Conservation (phyloP, 2,888 invertebrate genomes). For the Meloe dianella region DNA sequence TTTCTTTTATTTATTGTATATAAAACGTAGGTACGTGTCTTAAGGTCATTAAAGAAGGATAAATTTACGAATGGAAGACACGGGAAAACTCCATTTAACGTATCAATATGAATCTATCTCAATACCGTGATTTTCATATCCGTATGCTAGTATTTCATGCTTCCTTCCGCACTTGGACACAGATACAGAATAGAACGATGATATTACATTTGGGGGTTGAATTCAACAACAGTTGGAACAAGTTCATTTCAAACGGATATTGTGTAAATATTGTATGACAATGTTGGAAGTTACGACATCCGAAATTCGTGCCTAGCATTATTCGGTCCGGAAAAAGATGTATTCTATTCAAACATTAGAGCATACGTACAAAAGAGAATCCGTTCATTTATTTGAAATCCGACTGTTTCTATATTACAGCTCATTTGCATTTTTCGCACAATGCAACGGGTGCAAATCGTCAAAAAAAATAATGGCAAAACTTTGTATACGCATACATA, state of each 20-base stretch:
- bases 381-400: neutral
- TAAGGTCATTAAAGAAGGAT: too few species aligned
- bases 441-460: neutral
- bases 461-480: neutral
- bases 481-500: neutral
- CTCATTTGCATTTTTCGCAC: slow-evolving; percentile 21
- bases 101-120: neutral
- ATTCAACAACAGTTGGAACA: neutral
- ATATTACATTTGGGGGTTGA: neutral
- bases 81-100: neutral
- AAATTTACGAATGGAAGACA: neutral
- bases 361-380: neutral
- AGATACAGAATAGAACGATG: neutral
- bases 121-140: neutral
- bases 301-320: neutral
- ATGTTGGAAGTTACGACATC: neutral
- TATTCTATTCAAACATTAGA: too few species aligned
- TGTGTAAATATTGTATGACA: slow-evolving; percentile 5
- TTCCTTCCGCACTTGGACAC: neutral
- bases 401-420: slow-evolving; percentile 26
- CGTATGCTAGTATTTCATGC: neutral
- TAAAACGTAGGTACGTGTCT: too few species aligned
- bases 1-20: too few species aligned
- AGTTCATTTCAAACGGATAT: neutral
- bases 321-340: neutral